A percentile compares a stretch with the other conserved stretches of the same genome.
Conservation (phyloP, 2,888 invertebrate species). For the Acanthopleura granulata region DNA sequence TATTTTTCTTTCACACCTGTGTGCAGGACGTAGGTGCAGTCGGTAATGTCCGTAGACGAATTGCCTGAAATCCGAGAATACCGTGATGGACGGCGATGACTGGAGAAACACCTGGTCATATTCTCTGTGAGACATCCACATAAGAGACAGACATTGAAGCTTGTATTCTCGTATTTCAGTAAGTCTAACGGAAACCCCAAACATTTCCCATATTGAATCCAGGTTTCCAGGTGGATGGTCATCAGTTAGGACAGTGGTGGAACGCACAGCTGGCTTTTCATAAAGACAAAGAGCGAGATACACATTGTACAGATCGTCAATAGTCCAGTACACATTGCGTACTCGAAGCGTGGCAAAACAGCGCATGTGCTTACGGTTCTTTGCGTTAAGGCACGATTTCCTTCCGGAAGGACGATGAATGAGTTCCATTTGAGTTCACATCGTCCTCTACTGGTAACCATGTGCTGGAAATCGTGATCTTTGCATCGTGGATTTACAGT, state of each 20-base stretch:
- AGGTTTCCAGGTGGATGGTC: neutral
- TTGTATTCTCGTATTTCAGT: neutral
- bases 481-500: neutral
- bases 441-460: neutral
- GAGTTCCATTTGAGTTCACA: neutral
- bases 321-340: neutral
- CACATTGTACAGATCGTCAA: neutral
- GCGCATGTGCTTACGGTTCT: too few species aligned
- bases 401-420: neutral
- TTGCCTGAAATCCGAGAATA: neutral
- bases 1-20: neutral
- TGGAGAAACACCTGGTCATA: neutral
- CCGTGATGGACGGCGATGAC: too few species aligned
- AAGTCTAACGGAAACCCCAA: neutral
- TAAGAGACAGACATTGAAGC: neutral
- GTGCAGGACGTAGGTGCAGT: neutral
- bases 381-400: too few species aligned
- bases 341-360: neutral
- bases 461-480: neutral
- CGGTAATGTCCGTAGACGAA: neutral
- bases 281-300: neutral
- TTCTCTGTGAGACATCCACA: neutral
- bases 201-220: slow-evolving; percentile 5
- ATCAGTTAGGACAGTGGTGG: neutral
- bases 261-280: neutral